Evolutionary conservation across 1,140 invertebrate genomes (phyloP), one percentile per base, ranked within the genome.

Genomic region (Dreissena polymorpha): DNA sequence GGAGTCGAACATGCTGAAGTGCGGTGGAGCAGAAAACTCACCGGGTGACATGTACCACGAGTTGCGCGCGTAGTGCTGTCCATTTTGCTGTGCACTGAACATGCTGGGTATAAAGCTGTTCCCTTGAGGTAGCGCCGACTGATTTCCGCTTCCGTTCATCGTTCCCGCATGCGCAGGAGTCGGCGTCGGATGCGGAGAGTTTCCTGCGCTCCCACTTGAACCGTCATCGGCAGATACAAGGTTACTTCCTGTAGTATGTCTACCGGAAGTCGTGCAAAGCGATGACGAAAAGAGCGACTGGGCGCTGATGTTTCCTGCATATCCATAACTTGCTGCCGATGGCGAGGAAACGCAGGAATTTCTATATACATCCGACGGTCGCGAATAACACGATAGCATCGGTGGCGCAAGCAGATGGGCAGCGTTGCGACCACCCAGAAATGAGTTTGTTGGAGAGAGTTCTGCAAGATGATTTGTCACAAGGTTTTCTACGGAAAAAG

Each of bases 401-500:
- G 88, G 87, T 2, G 90, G 90, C 16, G 89, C 89, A 55, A 88
- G 86, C 18, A 89, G 83, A 65, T 68, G 85, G 83, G 89, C 25
- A 85, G 87, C 49, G 84, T 86, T 57, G 85, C 74, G 69, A 85
- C 85, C 68, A 49, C 68, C 64, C 23, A 83, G 25, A 74, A 88
- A 89, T 16, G 85, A 86, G 69, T 86, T 85, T 6, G 86, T 78
- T 18, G 83, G 85, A 0, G 81, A 79, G 39, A 89, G 88, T 67
- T 90, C 89, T 75, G 85, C 81, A 18, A 83, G 63, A 16, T 85
- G 73, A 64, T 88, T 86, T 25, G 89, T 88, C 84, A 91, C 87
- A n/a, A 91, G 85, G 80, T 91, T 91, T 75, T 91, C 91, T 10
- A 91, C 91, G 7, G 88, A 89, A 83, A 91, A 91, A 67, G 83